These are phyloP conservation scores for Drosophila littoralis DNA, from an alignment of 1,140 invertebrate genomes.

Conservation along the genomic window DNA sequence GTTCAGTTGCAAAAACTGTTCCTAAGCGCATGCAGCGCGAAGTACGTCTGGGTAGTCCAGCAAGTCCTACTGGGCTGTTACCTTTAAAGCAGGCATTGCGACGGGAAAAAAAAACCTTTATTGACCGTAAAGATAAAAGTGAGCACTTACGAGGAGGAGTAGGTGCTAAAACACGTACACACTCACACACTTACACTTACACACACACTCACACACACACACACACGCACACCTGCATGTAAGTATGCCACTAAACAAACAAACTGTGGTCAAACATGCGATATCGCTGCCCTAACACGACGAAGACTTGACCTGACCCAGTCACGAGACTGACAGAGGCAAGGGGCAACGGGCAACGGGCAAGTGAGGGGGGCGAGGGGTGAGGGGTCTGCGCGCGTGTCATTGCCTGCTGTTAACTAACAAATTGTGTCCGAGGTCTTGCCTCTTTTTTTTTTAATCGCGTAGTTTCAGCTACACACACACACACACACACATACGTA, in stretches of 20 bases:
- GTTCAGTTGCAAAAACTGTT: too few species aligned
- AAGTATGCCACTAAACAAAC: conserved; percentile 29
- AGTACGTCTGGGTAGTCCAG: too few species aligned
- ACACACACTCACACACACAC: neutral
- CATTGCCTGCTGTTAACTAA: conserved; percentile 9
- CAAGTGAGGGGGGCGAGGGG: neutral
- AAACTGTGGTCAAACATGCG: conserved; percentile 59
- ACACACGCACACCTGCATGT: neutral
- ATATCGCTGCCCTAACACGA: conserved; percentile 34
- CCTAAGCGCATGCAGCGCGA: too few species aligned
- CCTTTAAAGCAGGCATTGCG: conserved; percentile 39
- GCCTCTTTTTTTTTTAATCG: neutral
- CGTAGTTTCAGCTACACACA: conserved; percentile 2
- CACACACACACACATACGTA: conserved; percentile 7
- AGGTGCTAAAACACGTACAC: conserved; percentile 70
- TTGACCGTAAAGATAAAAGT: conserved; percentile 77
- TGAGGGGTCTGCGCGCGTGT: neutral
- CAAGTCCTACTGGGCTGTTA: neutral
- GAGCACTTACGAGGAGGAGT: conserved; percentile 58
- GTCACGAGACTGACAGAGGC: conserved; percentile 12
- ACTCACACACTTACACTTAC: conserved; percentile 11
- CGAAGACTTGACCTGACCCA: conserved; percentile 30
- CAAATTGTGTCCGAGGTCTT: conserved; percentile 20
- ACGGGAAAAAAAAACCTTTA: conserved; percentile 55
- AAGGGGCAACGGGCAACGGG: neutral